These are phyloP conservation scores for Macroramphosus scolopax DNA, from an alignment of 2,797 vertebrate genomes.

Conservation along the genomic window DNA sequence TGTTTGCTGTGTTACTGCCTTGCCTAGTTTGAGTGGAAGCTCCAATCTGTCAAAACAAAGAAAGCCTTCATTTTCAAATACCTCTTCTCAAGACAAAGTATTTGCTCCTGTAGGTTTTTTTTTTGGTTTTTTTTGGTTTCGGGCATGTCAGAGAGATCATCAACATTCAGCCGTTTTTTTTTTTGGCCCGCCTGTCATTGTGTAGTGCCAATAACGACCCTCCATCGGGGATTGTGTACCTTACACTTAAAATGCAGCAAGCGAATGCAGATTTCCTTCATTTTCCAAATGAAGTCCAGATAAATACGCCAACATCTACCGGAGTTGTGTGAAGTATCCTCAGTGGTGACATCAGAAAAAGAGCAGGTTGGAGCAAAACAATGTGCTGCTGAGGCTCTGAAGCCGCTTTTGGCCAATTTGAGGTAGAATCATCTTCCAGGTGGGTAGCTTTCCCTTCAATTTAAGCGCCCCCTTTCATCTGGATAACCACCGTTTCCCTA, in stretches of 20 bases:
- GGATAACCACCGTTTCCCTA: slow-evolving; percentile 51
- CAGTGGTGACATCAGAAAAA: slow-evolving; percentile 36
- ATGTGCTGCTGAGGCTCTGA: slow-evolving; percentile 36
- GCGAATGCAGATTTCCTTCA: no score
- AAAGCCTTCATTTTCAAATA: slow-evolving; percentile 43
- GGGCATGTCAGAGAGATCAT: slow-evolving; percentile 36
- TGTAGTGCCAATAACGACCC: slow-evolving; percentile 39
- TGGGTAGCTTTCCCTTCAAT: slow-evolving; percentile 47
- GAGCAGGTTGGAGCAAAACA: slow-evolving; percentile 34
- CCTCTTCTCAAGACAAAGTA: slow-evolving; percentile 45
- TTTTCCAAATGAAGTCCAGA: slow-evolving; percentile 24
- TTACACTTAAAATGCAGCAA: slow-evolving; percentile 11
- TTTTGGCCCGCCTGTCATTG: slow-evolving; percentile 7
- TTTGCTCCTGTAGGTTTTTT: slow-evolving; percentile 28
- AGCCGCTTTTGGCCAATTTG: slow-evolving; percentile 38
- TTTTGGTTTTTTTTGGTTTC: background rate
- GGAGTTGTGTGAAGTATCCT: slow-evolving; percentile 30
- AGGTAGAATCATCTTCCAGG: slow-evolving; percentile 47
- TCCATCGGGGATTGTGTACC: slow-evolving; percentile 21
- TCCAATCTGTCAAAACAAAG: slow-evolving; percentile 69
- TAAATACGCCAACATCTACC: slow-evolving; percentile 33
- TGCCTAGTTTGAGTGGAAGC: slow-evolving; percentile 47
- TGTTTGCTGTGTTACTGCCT: slow-evolving; percentile 45
- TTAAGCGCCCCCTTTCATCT: slow-evolving; percentile 56
- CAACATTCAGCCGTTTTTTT: slow-evolving; percentile 27